Evolutionary conservation across 2,797 vertebrate genomes (phyloP).

Genomic region (Thamnophis elegans): DNA sequence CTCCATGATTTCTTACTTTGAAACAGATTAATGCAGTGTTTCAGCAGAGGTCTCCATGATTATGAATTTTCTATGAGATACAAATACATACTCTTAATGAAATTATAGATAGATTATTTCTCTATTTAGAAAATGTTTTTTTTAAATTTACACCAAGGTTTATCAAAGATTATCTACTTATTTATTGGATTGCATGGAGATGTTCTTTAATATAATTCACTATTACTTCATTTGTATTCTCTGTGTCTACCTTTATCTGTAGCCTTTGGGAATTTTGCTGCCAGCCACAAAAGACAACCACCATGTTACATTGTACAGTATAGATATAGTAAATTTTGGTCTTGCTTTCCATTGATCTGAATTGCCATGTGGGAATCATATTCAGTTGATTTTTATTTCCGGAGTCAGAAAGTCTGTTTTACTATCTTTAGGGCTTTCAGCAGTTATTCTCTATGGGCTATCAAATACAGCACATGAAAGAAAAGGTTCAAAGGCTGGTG

Average conservation of each 20-base stretch:
- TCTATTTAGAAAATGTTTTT: conserved; percentile 46
- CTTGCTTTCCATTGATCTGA: conserved; percentile 79
- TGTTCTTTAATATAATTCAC: conserved; percentile 60
- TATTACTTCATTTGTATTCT: conserved; percentile 66
- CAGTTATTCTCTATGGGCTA: conserved; percentile 71
- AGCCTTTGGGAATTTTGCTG: conserved; percentile 73
- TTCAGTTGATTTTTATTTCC: conserved; percentile 81
- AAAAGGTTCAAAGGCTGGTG: conserved; percentile 77
- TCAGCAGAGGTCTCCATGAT: conserved; percentile 56
- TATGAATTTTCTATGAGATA: conserved; percentile 40
- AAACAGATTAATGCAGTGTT: conserved; percentile 47
- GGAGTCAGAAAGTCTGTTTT: conserved; percentile 82
- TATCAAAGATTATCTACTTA: conserved; percentile 25
- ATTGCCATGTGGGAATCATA: conserved; percentile 76
- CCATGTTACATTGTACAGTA: conserved; percentile 69
- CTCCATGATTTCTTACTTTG: conserved; percentile 59
- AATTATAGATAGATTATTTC: conserved; percentile 31
- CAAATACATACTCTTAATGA: conserved; percentile 59
- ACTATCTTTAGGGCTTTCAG: conserved; percentile 76
- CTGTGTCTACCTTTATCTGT: conserved; percentile 59
- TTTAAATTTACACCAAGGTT: neutral
- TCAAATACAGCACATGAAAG: conserved; percentile 79
- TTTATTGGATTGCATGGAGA: conserved; percentile 46
- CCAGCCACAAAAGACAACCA: conserved; percentile 70
- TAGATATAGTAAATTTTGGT: conserved; percentile 77